These are phyloP conservation scores for Heloderma charlesbogerti DNA, from an alignment of 2,113 vertebrate genomes.

Conservation along the genomic window DNA sequence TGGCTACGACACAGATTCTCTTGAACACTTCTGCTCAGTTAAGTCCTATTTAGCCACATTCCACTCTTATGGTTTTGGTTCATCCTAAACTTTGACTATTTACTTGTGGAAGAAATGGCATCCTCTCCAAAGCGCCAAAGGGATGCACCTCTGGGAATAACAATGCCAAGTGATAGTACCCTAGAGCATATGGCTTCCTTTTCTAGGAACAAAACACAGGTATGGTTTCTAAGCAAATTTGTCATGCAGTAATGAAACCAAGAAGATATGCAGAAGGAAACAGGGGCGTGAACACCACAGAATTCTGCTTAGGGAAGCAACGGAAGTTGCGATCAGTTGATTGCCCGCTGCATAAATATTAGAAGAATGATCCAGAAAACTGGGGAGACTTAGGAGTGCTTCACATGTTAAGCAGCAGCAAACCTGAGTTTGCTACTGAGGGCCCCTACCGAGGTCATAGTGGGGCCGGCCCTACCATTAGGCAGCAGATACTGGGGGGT, in stretches of 20 bases:
- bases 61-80: neutral
- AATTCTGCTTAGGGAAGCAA: neutral
- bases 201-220: slow-evolving; percentile 14
- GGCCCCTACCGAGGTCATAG: neutral
- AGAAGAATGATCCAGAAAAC: neutral
- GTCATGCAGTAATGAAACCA: neutral
- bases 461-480: no score
- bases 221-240: slow-evolving; percentile 3
- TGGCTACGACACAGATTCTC: neutral
- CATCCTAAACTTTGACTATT: neutral
- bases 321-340: neutral
- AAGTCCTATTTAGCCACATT: neutral
- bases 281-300: neutral
- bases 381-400: neutral
- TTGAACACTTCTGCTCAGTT: neutral
- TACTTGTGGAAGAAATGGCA: neutral
- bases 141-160: neutral
- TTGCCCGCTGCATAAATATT: neutral
- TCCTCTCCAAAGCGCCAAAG: neutral
- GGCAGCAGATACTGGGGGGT: no score
- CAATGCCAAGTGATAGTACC: neutral
- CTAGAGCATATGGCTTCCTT: slow-evolving; percentile 7
- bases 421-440: neutral
- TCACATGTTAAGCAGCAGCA: neutral
- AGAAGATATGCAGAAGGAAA: neutral